Conservation (phyloP, 2,113 vertebrate species). For the Tonatia bakeri region DNA sequence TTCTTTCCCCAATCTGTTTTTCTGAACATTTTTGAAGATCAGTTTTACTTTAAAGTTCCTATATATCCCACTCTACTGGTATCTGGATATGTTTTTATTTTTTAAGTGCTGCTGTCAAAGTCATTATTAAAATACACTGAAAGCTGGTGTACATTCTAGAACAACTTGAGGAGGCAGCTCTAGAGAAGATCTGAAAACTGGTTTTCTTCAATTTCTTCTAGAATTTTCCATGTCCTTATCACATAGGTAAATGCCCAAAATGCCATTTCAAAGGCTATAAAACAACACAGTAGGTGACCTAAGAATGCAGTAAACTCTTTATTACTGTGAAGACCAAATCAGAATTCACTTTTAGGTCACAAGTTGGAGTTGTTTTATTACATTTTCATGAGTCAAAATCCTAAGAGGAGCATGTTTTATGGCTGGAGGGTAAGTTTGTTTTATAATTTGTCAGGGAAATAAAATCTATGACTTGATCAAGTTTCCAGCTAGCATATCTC, state of each 20-base stretch:
- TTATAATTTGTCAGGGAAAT: constrained; percentile 41
- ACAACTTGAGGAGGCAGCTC: not conserved
- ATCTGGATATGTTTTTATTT: not conserved
- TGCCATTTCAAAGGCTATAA: constrained; percentile 41
- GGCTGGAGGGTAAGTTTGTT: constrained; percentile 39
- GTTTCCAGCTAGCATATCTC: not conserved
- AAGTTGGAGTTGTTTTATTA: constrained; percentile 62
- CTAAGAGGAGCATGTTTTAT: constrained; percentile 38
- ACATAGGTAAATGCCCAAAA: not conserved
- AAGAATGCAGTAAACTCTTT: constrained; percentile 30
- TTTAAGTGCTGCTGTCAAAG: not conserved
- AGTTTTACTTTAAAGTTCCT: not conserved
- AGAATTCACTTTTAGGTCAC: constrained; percentile 59
- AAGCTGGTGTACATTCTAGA: not conserved
- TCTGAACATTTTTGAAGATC: not conserved
- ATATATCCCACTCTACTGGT: not conserved
- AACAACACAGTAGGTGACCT: not conserved
- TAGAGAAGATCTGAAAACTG: not conserved
- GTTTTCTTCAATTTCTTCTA: not conserved
- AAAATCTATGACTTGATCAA: not conserved
- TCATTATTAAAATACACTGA: not conserved
- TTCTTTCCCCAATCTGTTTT: not conserved
- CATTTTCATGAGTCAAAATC: constrained; percentile 33
- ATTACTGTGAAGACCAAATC: constrained; percentile 56
- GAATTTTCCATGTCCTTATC: not conserved